These are phyloP conservation scores for Tachystola acroxantha DNA, from an alignment of 2,888 invertebrate species.

Conservation along the genomic window DNA sequence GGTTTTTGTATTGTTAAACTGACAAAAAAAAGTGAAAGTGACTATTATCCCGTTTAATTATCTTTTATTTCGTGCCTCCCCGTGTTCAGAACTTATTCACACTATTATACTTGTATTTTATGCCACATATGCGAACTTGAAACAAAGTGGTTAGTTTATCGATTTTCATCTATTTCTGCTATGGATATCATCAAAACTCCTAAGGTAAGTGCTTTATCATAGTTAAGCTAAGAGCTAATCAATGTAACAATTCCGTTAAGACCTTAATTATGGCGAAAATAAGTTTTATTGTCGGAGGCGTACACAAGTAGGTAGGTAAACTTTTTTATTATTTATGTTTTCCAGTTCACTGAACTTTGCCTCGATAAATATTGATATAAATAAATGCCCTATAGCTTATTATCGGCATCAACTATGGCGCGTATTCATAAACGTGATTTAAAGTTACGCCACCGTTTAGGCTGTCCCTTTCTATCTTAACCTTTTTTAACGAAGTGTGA, in stretches of 20 bases:
- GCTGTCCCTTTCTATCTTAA: too few species aligned
- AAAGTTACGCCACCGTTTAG: too few species aligned
- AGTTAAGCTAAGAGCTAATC: neutral
- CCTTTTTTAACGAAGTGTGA: too few species aligned
- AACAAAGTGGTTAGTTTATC: slow-evolving; percentile 43
- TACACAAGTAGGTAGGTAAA: too few species aligned
- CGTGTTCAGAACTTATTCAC: neutral
- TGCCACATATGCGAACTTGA: slow-evolving; percentile 25
- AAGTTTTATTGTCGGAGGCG: too few species aligned
- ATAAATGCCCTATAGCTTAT: too few species aligned
- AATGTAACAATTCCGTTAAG: neutral
- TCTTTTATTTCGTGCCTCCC: neutral
- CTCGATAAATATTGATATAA: too few species aligned
- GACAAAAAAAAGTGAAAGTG: neutral
- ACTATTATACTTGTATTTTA: neutral
- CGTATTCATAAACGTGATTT: too few species aligned
- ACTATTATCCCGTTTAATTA: neutral
- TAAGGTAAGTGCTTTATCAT: slow-evolving; percentile 51
- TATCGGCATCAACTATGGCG: too few species aligned
- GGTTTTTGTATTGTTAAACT: neutral
- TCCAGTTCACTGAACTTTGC: neutral
- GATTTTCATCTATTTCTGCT: slow-evolving; percentile 40
- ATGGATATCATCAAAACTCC: slow-evolving; percentile 70
- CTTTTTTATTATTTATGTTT: neutral
- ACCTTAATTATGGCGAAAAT: neutral